Evolutionary conservation across 92 coral and sea anemone species (phyloP), one percentile per base, ranked within the genome.

Genomic region (Porites divaricata): DNA sequence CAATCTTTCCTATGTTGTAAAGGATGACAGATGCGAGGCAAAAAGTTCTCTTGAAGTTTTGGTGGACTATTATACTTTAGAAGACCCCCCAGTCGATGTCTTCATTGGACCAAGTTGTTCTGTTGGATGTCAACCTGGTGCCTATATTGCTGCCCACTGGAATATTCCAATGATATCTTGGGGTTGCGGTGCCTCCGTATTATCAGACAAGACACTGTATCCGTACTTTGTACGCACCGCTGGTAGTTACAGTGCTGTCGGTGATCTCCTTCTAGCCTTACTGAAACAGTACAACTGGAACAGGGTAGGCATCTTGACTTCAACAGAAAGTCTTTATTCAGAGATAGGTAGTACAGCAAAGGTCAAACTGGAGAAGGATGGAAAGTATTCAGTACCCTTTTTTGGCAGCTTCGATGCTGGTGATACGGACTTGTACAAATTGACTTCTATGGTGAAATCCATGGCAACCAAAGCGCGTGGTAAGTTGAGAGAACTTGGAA

Each of bases 71-170:
- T 86, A 89, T 75, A 41, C 63, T 26, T 67, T 50, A 23, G 89
- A 91, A 77, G 63, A 72, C 28, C 93, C 95, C 8, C 63, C 64
- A 63, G 91, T 91, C 23, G 95, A 91, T 67, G 97, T 86, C 28
- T 88, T 28, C 80, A 93, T 93, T 76, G 97, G 97, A 54, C 97
- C 97, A 20, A 95, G 95, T 25, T 93, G 97, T 62, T 93, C 97
- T 9, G 84, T 79, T 8, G 95, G 59, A 24, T 93, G 97, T 67
- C 6, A 72, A 13, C 93, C 97, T 59, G 91, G 87, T 17, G 97
- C 93, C 8, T 86, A 88, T 26, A 79, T 93, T 48, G 97, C 91
- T 26, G 84, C 54, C 70, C 85, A 91, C 66, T 93, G 95, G 97
- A 86, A 85, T 76, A 76, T 78, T 26, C 90, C 92, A 10, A 91